phyloP scores from a whole-genome alignment of 1,140 invertebrate species.

The Pachyrhynchus sulphureomaculatus region DNA sequence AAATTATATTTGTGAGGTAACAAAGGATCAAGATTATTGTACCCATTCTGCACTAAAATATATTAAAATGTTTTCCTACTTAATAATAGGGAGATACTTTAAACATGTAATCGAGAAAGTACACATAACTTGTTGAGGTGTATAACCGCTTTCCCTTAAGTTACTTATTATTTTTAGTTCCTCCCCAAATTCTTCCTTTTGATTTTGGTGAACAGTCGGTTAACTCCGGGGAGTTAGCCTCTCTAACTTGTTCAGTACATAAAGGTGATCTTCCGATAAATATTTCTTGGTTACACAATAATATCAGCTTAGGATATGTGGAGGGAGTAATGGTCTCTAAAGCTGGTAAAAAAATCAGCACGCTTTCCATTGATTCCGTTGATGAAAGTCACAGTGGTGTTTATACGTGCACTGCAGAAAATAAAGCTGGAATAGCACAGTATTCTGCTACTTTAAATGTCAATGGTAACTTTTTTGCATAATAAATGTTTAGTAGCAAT shows the following conservation, averaged over 20 bases:
- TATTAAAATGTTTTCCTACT: too few relatives aligned
- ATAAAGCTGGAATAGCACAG: conserved; percentile 70
- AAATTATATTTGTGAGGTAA: too few relatives aligned
- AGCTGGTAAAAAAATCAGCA: conserved; percentile 74
- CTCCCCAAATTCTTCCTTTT: conserved; percentile 76
- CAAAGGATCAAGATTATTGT: too few relatives aligned
- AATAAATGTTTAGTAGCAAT: too few relatives aligned
- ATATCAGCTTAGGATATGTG: conserved; percentile 61
- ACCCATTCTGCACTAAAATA: too few relatives aligned
- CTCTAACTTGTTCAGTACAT: conserved; percentile 73
- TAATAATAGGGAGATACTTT: too few relatives aligned
- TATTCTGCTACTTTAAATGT: conserved; percentile 70
- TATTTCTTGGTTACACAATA: conserved; percentile 78
- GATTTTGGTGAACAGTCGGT: conserved; percentile 74
- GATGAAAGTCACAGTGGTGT: conserved; percentile 72
- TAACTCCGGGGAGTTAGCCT: conserved; percentile 76
- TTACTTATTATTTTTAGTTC: conserved; percentile 60
- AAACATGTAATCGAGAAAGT: too few relatives aligned
- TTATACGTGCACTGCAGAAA: conserved; percentile 78
- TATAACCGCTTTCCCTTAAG: too few relatives aligned
- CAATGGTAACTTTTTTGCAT: conserved; percentile 73
- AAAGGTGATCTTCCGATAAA: conserved; percentile 76
- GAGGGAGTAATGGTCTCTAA: conserved; percentile 70
- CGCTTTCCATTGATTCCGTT: conserved; percentile 77
- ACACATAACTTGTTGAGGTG: too few relatives aligned